Percentiles rank a stretch among this genome's conserved stretches.
phyloP scores from a whole-genome alignment of 2,797 vertebrate species.

The Tokudaia tokunoshimensis region DNA sequence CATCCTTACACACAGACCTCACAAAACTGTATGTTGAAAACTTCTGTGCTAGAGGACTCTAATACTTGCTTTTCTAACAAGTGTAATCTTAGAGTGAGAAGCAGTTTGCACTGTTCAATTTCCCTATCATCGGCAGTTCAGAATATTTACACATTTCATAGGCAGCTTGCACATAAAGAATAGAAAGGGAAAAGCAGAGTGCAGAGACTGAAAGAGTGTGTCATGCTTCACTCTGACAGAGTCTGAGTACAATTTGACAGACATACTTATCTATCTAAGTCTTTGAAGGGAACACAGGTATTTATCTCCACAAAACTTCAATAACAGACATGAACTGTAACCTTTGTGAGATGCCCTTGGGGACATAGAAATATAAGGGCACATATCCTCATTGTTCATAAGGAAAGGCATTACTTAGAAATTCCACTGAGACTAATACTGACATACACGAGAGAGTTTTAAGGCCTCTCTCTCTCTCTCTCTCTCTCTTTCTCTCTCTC shows the following conservation, averaged over 20 bases:
- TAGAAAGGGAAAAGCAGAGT: not conserved
- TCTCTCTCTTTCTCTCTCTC: too few relatives aligned
- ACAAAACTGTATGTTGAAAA: not conserved
- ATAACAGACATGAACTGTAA: constrained; percentile 57
- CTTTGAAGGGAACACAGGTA: constrained; percentile 64
- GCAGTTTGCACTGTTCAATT: not conserved
- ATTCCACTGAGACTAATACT: not conserved
- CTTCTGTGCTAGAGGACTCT: not conserved
- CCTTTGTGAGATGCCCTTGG: constrained; percentile 59
- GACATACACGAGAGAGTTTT: not conserved
- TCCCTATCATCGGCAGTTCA: not conserved
- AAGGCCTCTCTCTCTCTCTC: not conserved
- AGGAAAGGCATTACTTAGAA: not conserved
- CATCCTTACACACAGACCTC: not conserved
- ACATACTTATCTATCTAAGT: constrained; percentile 66
- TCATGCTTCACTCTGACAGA: constrained; percentile 47
- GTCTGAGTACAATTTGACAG: constrained; percentile 59
- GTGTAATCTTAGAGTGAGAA: not conserved
- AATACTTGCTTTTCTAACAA: not conserved
- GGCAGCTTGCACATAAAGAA: not conserved
- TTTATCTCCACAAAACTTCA: constrained; percentile 73
- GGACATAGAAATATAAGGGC: not conserved
- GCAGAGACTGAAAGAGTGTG: not conserved
- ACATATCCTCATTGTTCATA: constrained; percentile 13
- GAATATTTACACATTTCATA: not conserved